phyloP scores from a whole-genome alignment of 2,113 vertebrate species.

The Bostrychus sinensis region DNA sequence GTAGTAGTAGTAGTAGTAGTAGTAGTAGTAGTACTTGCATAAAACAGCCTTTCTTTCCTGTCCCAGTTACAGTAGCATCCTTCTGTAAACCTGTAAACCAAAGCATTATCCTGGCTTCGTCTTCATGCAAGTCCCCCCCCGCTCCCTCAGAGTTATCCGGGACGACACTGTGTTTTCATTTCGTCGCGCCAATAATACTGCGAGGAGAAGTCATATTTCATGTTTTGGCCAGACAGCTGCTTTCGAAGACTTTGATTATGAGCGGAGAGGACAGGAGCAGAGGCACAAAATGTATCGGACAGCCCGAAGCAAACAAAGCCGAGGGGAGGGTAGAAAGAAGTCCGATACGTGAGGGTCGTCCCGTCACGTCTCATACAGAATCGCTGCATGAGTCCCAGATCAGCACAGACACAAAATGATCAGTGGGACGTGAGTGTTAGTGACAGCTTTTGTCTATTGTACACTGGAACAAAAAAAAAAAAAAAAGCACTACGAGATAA shows the following conservation, averaged over 20 bases:
- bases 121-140: slow-evolving; percentile 15
- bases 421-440: slow-evolving; percentile 12
- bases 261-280: slow-evolving; percentile 47
- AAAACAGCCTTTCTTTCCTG: no score
- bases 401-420: slow-evolving; percentile 3
- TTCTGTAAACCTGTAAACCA: no score
- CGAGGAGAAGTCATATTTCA: slow-evolving; percentile 41
- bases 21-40: no score
- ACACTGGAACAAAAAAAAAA: no score
- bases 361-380: slow-evolving; percentile 28
- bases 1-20: no score
- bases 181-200: slow-evolving; percentile 52
- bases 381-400: slow-evolving; percentile 20
- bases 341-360: slow-evolving; percentile 30
- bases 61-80: no score
- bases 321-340: slow-evolving; percentile 25
- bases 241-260: slow-evolving; percentile 43
- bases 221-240: slow-evolving; percentile 30
- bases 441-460: slow-evolving; percentile 5
- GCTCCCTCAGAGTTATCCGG: slow-evolving; percentile 53
- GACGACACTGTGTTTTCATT: slow-evolving; percentile 58
- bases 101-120: slow-evolving; percentile 50
- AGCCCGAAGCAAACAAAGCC: slow-evolving; percentile 44
- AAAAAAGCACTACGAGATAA: no score
- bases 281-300: slow-evolving; percentile 48